Base-by-base conservation (phyloP, 1,140 invertebrate species). In the Caenorhabditis elegans region DNA sequence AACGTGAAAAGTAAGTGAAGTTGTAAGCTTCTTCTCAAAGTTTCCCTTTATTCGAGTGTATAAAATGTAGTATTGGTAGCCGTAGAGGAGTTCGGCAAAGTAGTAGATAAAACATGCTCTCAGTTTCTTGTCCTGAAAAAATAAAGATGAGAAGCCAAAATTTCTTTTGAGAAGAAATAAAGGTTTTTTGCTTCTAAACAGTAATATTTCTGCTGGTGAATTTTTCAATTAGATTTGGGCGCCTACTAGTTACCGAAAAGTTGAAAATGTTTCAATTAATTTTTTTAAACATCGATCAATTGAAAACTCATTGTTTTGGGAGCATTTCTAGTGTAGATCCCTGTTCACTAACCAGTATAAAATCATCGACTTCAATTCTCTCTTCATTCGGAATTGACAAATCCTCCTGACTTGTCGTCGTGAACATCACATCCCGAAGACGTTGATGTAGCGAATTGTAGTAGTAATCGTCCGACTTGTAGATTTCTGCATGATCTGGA, bases 11-110 rank as follows among this genome's bases (percentile, higher is more conserved):
- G 60, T 70, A 6, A 70, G 34, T 0, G 60, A 70, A 22, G 31
- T 70, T 1, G 60, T 70, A 0, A 36, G 60, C 34, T 70, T 70
- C 60, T 70, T 70, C n/a, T 70, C 60, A 17, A 70, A 70, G 19
- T 39, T 70, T 39, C 60, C 60, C 22, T 39, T 70, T 31, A 70
- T 70, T 10, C 60, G 60, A 24, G 60, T 70, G 60, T 70, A 70
- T 0, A 70, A 34, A 10, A 70, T 39, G n/a, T 70, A 70, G 10
- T 70, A 70, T 70, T 70, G 60, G 39, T 70, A 70, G 19, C 60
- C 60, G n/a, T 70, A 70, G 13, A 70, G 17, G 1, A 70, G 60
- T 39, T 70, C 60, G 19, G 60, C 15, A 22, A 70, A 70, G 60
- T 70, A 70, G 34, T 39, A 34, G 19, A 70, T 36, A 26, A 70